Conservation (phyloP, 2,888 invertebrate genomes). For the Oeneis ivallda region DNA sequence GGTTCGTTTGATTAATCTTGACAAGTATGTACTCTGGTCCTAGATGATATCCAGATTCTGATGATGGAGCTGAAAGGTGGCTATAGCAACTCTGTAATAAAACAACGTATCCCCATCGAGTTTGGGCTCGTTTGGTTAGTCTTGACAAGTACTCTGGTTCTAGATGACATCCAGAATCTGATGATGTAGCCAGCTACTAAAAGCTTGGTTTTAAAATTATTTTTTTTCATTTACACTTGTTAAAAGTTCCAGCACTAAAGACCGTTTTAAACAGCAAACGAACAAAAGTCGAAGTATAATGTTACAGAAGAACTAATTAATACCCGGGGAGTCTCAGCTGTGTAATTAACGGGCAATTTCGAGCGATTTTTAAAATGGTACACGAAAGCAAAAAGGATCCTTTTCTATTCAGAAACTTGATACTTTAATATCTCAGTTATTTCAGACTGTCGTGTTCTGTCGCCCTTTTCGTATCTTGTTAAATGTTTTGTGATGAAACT, state of each 20-base stretch:
- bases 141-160: too few relatives aligned
- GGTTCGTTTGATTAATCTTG: too few relatives aligned
- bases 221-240: too few relatives aligned
- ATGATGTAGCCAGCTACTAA: too few relatives aligned
- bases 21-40: too few relatives aligned
- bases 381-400: conserved; percentile 24
- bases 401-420: conserved; percentile 27
- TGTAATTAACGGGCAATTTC: conserved; percentile 33
- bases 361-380: conserved; percentile 31
- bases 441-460: conserved; percentile 2
- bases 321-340: conserved; percentile 27
- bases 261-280: conserved; percentile 11
- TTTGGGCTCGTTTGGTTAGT: too few relatives aligned
- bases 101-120: too few relatives aligned
- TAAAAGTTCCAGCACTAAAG: conserved; percentile 7
- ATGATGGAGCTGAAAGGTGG: too few relatives aligned
- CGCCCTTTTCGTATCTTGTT: background rate
- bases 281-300: conserved; percentile 20
- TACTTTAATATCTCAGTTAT: conserved; percentile 24
- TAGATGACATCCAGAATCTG: too few relatives aligned
- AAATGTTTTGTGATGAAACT: background rate
- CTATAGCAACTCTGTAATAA: too few relatives aligned
- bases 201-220: too few relatives aligned
- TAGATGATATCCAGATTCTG: too few relatives aligned
- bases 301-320: conserved; percentile 34